Base-by-base conservation (phyloP, 1,140 invertebrate species). In the Drosophila tsacasi region DNA sequence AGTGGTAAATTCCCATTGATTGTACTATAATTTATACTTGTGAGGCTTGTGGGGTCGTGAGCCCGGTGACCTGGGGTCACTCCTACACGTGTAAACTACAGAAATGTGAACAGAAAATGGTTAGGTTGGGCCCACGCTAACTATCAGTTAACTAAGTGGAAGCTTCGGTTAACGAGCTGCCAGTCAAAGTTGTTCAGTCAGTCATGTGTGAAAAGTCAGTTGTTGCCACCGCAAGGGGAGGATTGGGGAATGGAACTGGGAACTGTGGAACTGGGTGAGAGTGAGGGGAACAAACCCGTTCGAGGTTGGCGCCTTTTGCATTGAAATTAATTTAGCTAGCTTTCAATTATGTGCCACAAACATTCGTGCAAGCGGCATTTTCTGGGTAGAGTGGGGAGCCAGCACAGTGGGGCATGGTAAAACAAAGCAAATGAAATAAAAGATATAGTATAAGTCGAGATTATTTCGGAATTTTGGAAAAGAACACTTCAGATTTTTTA, bases 341-440 rank as follows among this genome's bases (percentile, higher is more conserved):
- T 90, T 90, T 90, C 85, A 90, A 90, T 89, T 89, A 89, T 89
- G 86, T 89, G 85, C 85, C 85, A 89, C 85, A 89, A 89, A 90
- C 85, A 89, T 90, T 90, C 85, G 84, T 81, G 81, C 81, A 67
- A 37, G 63, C 62, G 49, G 30, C 49, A 54, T 37, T 67, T 27
- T 47, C 66, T n/a, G 63, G 21, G 32, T 23, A 52, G 23, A 46
- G 72, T 85, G 67, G 82, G 67, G 52, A 50, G 35, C 27, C 3
- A 27, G 10, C 17, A 72, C 54, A 60, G 69, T 40, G 46, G 8
- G 35, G 5, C n/a, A 5, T 32, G 32, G 17, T 7, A 7, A 12
- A n/a, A 12, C 13, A 23, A 25, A 49, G 3, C 1, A 17, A 30
- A 44, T 7, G 19, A 9, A 30, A 40, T n/a, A 25, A 12, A 8